Percentiles rank a stretch among this genome's conserved stretches.
These are phyloP conservation scores for Polietes domitor DNA, from an alignment of 2,888 invertebrate species.

Conservation along the genomic window DNA sequence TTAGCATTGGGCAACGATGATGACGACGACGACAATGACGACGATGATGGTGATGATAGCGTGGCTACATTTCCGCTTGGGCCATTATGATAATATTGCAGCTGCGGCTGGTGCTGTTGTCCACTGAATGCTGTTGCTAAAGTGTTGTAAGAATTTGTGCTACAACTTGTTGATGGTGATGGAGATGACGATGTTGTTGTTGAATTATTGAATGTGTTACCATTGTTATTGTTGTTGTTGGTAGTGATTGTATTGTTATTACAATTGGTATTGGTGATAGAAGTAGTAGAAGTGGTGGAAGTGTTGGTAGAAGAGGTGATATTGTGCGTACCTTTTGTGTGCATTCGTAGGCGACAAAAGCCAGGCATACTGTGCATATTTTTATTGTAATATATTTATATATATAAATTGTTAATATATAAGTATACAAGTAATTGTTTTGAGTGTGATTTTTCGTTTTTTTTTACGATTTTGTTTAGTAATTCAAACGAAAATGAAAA, in stretches of 20 bases:
- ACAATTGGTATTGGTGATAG: constrained; percentile 58
- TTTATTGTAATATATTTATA: constrained; percentile 62
- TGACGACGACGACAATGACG: constrained; percentile 19
- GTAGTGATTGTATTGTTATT: constrained; percentile 60
- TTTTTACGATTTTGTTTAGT: constrained; percentile 24
- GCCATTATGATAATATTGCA: constrained; percentile 65
- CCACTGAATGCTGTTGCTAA: constrained; percentile 59
- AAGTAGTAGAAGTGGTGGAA: constrained; percentile 72
- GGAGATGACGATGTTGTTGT: constrained; percentile 76
- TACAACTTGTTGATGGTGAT: constrained; percentile 58
- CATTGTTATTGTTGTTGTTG: constrained; percentile 55
- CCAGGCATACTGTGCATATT: constrained; percentile 93
- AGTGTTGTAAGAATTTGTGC: constrained; percentile 64
- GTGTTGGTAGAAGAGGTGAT: constrained; percentile 79
- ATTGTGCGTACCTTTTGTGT: constrained; percentile 87
- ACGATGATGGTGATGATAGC: constrained; percentile 63
- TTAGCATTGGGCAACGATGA: constrained; percentile 62
- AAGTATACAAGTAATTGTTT: constrained; percentile 67
- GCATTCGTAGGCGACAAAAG: constrained; percentile 98
- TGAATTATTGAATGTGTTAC: constrained; percentile 81
- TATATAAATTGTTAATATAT: no score
- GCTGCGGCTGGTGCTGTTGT: constrained; percentile 62
- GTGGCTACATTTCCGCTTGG: constrained; percentile 58
- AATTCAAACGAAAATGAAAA: constrained; percentile 6
- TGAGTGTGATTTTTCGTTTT: constrained; percentile 9